These are phyloP conservation scores for Oreocharis arfaki DNA, from an alignment of 2,113 vertebrate genomes.

Conservation along the genomic window DNA sequence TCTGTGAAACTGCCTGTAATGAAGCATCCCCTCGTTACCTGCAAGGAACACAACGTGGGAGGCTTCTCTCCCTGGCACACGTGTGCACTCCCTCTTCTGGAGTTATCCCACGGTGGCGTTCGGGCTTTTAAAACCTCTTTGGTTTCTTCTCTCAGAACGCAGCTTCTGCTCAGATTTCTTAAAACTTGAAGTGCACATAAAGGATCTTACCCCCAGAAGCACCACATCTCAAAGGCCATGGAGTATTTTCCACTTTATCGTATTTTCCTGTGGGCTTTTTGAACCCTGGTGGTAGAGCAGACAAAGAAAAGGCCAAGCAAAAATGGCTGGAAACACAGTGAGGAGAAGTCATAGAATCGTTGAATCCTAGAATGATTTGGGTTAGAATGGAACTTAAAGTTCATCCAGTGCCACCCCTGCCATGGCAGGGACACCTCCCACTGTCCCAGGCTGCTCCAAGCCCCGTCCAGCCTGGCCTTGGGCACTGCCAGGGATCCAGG, in stretches of 20 bases:
- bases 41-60: neutral
- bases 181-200: neutral
- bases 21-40: neutral
- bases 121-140: neutral
- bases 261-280: neutral
- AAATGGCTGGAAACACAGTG: neutral
- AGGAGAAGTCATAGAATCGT: neutral
- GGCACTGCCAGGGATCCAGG: neutral
- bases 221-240: neutral
- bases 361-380: neutral
- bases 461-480: rapidly evolving
- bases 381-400: neutral
- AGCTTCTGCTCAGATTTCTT: slow-evolving; percentile 28
- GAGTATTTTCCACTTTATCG: neutral
- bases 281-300: neutral
- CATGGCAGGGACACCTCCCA: neutral
- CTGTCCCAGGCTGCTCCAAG: rapidly evolving
- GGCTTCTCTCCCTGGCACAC: neutral
- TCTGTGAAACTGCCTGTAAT: neutral
- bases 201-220: neutral
- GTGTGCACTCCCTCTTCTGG: neutral
- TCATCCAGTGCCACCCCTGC: neutral
- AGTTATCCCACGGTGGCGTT: neutral
- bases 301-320: neutral
- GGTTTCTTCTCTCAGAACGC: slow-evolving; percentile 20